phyloP scores from a whole-genome alignment of 2,113 vertebrate species.

The Cygnus atratus region DNA sequence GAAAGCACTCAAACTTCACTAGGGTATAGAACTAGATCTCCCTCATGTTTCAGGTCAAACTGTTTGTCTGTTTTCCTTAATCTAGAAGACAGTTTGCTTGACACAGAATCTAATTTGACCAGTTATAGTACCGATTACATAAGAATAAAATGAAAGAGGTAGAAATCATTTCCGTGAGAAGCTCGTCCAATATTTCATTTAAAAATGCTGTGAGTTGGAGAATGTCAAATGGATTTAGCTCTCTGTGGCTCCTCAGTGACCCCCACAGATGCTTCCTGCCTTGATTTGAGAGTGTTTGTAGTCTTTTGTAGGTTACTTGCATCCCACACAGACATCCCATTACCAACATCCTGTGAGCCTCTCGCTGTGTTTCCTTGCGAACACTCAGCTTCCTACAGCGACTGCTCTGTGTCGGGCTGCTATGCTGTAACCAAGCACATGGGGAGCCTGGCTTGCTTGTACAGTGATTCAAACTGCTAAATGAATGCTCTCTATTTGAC shows the following conservation, averaged over 20 bases:
- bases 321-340: constrained; percentile 41
- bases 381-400: background rate
- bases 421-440: background rate
- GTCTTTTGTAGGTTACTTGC: constrained; percentile 35
- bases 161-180: background rate
- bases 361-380: constrained; percentile 24
- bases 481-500: background rate
- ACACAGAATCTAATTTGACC: background rate
- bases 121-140: background rate
- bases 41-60: background rate
- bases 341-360: constrained; percentile 45
- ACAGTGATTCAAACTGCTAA: background rate
- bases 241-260: constrained; percentile 29
- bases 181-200: background rate
- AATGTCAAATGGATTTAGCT: background rate
- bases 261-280: constrained; percentile 63
- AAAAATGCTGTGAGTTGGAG: background rate
- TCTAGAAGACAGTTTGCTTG: background rate
- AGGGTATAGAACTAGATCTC: background rate
- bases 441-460: fast-evolving
- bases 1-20: background rate
- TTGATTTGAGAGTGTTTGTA: constrained; percentile 9
- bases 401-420: background rate
- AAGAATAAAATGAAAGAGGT: background rate
- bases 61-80: background rate